Conservation (phyloP, 2,113 vertebrate genomes). For the Dipodomys merriami region DNA sequence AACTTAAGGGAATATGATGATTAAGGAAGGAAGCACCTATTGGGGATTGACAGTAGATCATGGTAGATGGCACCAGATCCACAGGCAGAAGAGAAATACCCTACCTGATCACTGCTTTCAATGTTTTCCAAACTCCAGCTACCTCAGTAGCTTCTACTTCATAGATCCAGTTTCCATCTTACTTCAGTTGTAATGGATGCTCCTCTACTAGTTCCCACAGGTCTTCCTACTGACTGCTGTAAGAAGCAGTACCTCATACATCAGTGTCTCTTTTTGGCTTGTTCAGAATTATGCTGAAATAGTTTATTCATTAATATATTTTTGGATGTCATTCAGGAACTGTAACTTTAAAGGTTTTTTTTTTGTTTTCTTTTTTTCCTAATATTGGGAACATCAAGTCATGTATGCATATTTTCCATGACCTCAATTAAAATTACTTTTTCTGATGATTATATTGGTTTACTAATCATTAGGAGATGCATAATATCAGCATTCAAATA, state of each 20-base stretch:
- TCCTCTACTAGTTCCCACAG: accelerated
- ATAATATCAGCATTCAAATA: not conserved
- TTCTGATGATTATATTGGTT: not conserved
- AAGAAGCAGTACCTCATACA: too few species aligned
- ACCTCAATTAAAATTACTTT: not conserved
- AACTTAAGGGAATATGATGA: too few species aligned
- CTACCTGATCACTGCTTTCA: not conserved
- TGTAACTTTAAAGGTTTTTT: not conserved
- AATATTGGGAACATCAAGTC: not conserved
- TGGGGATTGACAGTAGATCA: not conserved
- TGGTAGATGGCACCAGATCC: not conserved
- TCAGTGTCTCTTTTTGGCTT: not conserved
- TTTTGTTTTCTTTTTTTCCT: not conserved
- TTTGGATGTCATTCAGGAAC: not conserved
- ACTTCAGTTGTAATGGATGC: not conserved
- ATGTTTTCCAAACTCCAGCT: not conserved
- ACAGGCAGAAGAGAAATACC: too few species aligned
- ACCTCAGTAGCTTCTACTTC: too few species aligned
- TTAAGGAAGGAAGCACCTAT: too few species aligned
- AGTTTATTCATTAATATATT: not conserved
- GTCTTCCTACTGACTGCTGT: not conserved
- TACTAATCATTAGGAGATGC: not conserved
- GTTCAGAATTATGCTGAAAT: not conserved
- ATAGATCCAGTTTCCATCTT: not conserved
- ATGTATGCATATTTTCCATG: not conserved